phyloP scores from a whole-genome alignment of 2,113 vertebrate species.

The Proteles cristata region DNA sequence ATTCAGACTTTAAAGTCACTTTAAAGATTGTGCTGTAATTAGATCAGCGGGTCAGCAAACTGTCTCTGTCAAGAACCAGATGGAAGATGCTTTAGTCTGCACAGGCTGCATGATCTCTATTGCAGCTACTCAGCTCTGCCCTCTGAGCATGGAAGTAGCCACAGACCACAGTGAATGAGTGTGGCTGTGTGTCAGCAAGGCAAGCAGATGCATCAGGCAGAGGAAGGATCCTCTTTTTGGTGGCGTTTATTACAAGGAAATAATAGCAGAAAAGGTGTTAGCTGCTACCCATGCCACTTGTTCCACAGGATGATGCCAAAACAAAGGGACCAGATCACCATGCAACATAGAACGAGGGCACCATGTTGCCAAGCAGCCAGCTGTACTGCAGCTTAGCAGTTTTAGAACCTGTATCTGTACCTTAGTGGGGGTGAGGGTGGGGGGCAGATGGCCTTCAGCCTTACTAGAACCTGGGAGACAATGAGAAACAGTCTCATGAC shows the following conservation, averaged over 20 bases:
- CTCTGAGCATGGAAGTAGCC: not conserved
- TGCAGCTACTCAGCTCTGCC: accelerated
- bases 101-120: accelerated
- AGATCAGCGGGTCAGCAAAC: too few relatives aligned
- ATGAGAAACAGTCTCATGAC: not conserved
- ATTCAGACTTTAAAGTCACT: not conserved
- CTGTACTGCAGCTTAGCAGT: not conserved
- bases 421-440: accelerated
- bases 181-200: not conserved
- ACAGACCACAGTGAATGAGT: accelerated
- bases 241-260: not conserved
- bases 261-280: not conserved
- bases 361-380: accelerated
- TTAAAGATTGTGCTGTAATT: not conserved
- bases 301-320: not conserved
- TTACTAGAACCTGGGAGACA: not conserved
- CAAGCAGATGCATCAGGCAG: too few relatives aligned
- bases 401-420: not conserved
- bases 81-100: not conserved
- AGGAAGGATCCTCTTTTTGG: too few relatives aligned
- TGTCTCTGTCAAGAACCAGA: not conserved
- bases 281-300: not conserved
- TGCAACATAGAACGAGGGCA: accelerated
- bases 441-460: not conserved
- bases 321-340: not conserved